Percentiles rank a stretch among this genome's conserved stretches.
These are phyloP conservation scores for Drosophila paramelanica DNA, from an alignment of 2,888 invertebrate genomes.

Conservation along the genomic window DNA sequence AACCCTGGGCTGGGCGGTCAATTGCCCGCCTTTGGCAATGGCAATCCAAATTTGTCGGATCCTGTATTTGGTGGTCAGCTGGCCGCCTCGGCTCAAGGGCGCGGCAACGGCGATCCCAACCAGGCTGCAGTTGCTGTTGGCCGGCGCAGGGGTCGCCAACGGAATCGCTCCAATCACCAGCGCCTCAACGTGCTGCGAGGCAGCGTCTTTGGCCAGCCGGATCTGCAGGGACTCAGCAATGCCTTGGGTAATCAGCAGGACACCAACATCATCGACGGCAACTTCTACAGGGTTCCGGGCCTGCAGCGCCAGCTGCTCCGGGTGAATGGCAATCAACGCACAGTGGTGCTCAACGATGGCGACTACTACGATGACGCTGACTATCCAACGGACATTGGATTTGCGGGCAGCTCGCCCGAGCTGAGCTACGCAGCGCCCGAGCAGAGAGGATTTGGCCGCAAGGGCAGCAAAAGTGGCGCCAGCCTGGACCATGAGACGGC, in stretches of 20 bases:
- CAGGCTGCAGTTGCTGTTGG: slow-evolving; percentile 6
- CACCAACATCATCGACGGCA: slow-evolving; percentile 70
- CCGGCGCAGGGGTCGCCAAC: slow-evolving; percentile 37
- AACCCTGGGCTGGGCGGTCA: slow-evolving; percentile 34
- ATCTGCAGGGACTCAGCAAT: slow-evolving; percentile 49
- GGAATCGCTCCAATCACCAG: slow-evolving; percentile 65
- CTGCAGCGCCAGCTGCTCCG: slow-evolving; percentile 23
- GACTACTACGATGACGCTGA: slow-evolving; percentile 61
- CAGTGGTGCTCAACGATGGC: slow-evolving; percentile 49
- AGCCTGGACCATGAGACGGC: slow-evolving; percentile 33
- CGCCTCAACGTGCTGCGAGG: slow-evolving; percentile 69
- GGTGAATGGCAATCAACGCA: slow-evolving; percentile 50
- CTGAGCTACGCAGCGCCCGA: slow-evolving; percentile 53
- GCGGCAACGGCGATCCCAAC: slow-evolving; percentile 4
- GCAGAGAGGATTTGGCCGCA: slow-evolving; percentile 27
- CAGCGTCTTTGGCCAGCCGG: slow-evolving; percentile 64
- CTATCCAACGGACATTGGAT: slow-evolving; percentile 33
- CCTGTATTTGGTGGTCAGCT: slow-evolving; percentile 14
- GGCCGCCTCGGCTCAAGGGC: neutral
- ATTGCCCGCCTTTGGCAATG: slow-evolving; percentile 12
- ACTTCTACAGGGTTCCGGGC: slow-evolving; percentile 53
- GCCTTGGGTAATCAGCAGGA: slow-evolving; percentile 67
- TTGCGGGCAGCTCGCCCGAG: slow-evolving; percentile 52
- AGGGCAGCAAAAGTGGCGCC: neutral
- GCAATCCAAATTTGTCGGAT: neutral